Percentiles rank a stretch among this genome's conserved stretches.
These are phyloP conservation scores for Piezodorus guildinii DNA, from an alignment of 1,140 invertebrate genomes.

Conservation along the genomic window DNA sequence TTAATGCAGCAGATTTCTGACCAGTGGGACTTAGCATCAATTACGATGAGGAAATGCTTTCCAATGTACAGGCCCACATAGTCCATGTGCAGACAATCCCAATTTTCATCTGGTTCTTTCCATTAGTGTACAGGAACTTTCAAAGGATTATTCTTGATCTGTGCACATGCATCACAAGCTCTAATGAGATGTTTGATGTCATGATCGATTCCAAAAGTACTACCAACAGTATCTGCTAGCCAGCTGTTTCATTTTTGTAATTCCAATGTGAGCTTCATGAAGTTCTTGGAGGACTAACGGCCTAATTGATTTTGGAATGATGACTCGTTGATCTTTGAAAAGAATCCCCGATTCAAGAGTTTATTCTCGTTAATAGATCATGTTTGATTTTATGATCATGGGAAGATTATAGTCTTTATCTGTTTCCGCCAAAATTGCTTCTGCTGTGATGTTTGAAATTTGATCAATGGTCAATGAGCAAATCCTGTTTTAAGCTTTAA, in stretches of 20 bases:
- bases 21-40: too few relatives aligned
- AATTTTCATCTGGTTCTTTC: conserved; percentile 28
- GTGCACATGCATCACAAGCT: conserved; percentile 27
- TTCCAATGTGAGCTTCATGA: conserved; percentile 28
- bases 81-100: conserved; percentile 39
- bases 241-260: too few relatives aligned
- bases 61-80: conserved; percentile 35
- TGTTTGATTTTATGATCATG: neutral
- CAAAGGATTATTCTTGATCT: conserved; percentile 24
- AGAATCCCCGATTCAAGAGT: neutral
- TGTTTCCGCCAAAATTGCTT: neutral
- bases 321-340: conserved; percentile 15
- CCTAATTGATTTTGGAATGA: conserved; percentile 22
- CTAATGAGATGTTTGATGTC: conserved; percentile 30
- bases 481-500: too few relatives aligned
- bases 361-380: neutral
- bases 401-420: neutral
- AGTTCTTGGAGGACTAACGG: conserved; percentile 22
- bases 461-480: neutral
- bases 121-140: conserved; percentile 27
- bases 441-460: neutral
- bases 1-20: conserved; percentile 23
- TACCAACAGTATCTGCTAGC: conserved; percentile 28
- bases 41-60: conserved; percentile 34
- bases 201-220: conserved; percentile 28